Conservation (phyloP, 2,888 invertebrate species). For the Vesta saturnalis region DNA sequence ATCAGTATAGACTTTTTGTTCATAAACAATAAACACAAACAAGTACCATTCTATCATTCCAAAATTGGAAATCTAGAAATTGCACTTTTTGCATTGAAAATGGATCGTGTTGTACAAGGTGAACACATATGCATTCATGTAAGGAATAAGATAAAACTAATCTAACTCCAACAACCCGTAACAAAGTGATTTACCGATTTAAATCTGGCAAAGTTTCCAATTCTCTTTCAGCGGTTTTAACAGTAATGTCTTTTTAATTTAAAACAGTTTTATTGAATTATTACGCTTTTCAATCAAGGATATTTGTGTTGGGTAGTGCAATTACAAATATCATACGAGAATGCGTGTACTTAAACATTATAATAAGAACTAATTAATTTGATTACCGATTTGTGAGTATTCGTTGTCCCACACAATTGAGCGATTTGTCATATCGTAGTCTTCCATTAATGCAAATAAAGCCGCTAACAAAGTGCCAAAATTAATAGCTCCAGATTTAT, state of each 20-base stretch:
- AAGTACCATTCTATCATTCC: too few relatives aligned
- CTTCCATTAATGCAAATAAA: too few relatives aligned
- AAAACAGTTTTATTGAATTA: background rate
- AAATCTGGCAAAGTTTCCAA: constrained; percentile 14
- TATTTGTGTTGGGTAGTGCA: too few relatives aligned
- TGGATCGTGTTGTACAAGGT: constrained; percentile 8
- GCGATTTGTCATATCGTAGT: too few relatives aligned
- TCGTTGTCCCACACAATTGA: too few relatives aligned
- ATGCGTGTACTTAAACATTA: too few relatives aligned
- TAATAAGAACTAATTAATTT: too few relatives aligned
- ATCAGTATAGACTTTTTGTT: background rate
- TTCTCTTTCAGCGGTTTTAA: constrained; percentile 6
- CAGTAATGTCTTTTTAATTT: constrained; percentile 1
- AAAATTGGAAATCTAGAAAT: constrained; percentile 1
- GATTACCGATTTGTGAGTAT: too few relatives aligned
- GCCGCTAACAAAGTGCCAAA: too few relatives aligned
- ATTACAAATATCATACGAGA: too few relatives aligned
- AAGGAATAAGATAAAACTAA: constrained; percentile 13
- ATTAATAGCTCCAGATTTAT: too few relatives aligned
- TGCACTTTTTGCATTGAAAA: constrained; percentile 7
- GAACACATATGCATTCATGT: constrained; percentile 15
- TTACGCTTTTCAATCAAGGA: too few relatives aligned
- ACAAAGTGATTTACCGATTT: constrained; percentile 15
- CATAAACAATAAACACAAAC: background rate
- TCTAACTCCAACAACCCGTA: constrained; percentile 11